These are phyloP conservation scores for Glandiceps talaboti DNA, from an alignment of 53 echinoderm and acorn worm species.

Conservation along the genomic window DNA sequence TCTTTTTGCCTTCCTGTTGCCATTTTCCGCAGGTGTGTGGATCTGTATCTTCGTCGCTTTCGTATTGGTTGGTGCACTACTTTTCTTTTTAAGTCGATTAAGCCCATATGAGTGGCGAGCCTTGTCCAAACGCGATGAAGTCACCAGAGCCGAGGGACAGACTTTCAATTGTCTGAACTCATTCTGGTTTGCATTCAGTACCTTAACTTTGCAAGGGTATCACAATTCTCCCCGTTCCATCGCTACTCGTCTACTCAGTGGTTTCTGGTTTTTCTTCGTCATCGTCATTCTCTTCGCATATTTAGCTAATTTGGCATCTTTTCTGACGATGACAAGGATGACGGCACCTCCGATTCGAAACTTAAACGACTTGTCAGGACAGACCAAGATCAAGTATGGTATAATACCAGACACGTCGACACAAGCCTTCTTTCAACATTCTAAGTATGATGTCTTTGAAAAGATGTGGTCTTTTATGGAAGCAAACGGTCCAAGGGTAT, in stretches of 20 bases:
- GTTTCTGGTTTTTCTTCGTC: slow-evolving; percentile 72
- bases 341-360: not conserved
- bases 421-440: slow-evolving; percentile 80
- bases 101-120: slow-evolving; percentile 58
- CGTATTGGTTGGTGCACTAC: slow-evolving; percentile 24
- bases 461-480: slow-evolving; percentile 83
- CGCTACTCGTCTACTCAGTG: slow-evolving; percentile 34
- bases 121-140: slow-evolving; percentile 20
- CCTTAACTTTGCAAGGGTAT: slow-evolving; percentile 56
- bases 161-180: slow-evolving; percentile 47
- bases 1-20: slow-evolving; percentile 42
- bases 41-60: slow-evolving; percentile 40
- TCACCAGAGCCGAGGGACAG: slow-evolving; percentile 34
- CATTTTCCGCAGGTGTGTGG: slow-evolving; percentile 50
- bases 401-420: slow-evolving; percentile 74
- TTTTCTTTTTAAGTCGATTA: slow-evolving; percentile 38
- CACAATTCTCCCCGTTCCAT: slow-evolving; percentile 41
- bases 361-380: not conserved
- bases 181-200: slow-evolving; percentile 31
- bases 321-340: slow-evolving; percentile 22
- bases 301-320: slow-evolving; percentile 47
- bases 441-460: slow-evolving; percentile 48
- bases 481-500: slow-evolving; percentile 64
- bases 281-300: slow-evolving; percentile 52
- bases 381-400: slow-evolving; percentile 11